Base-by-base conservation (phyloP, 2,888 invertebrate species). In the Atethmia centrago region DNA sequence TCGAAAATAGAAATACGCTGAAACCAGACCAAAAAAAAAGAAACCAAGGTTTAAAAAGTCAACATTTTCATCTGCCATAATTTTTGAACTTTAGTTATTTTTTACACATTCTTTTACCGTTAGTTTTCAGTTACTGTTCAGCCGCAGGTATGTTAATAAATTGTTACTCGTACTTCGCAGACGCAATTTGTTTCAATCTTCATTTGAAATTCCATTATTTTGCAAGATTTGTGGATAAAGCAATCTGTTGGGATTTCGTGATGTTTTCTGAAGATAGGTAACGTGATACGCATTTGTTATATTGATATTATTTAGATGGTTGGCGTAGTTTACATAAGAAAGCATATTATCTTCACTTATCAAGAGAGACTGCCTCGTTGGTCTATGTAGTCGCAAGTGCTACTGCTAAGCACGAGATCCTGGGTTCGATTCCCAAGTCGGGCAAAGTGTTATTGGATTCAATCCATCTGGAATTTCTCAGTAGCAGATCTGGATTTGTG, bases 131-230 rank as follows among this genome's bases (percentile, higher is more conserved):
- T 28, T 71, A 21, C 5, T 28, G 2, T 40, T 71, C 3, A 49
- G 16, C 19, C 7, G 1, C 40, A 72, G 16, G 5, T 21, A 55
- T 1, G 25, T 47, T 31, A 61, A 61, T 79, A 70, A 28, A 70
- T 47, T 47, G 40, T 25, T 49, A 42, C n/a, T n/a, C n/a, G n/a
- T n/a, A n/a, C 61, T 70, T 61, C 8, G 25, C 42, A 47, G 59
- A 61, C 47, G n/a, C 25, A 70, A 70, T 75, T 79, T 53, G 16
- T 55, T 61, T 49, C 16, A 45, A 42, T 55, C 47, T 75, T 71
- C 51, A 79, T 79, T 79, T 61, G 14, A 70, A 55, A 79, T 71
- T 71, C 79, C 40, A 75, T 75, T 75, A 75, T 75, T 78, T 71
- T 61, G 61, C 61, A 49, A 79, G 53, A 40, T 16, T 19, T 3